Conservation (phyloP, 2,113 vertebrate species). For the Seriola dumerili region DNA sequence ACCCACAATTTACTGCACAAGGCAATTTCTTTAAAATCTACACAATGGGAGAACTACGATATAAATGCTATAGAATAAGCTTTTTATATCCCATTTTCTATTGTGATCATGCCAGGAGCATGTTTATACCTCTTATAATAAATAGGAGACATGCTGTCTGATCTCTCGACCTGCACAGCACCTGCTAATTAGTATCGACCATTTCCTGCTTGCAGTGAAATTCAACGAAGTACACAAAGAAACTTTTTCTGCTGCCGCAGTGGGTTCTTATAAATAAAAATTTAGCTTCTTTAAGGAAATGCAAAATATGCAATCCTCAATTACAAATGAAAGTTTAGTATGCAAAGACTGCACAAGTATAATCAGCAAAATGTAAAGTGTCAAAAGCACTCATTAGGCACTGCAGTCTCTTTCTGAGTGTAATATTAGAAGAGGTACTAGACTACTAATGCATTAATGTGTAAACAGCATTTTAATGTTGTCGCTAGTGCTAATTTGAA, state of each 20-base stretch:
- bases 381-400: too few species aligned
- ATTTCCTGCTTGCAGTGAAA: not conserved
- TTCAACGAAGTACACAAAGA: not conserved
- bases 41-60: slow-evolving; percentile 1
- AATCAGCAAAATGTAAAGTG: too few species aligned
- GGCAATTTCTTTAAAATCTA: not conserved
- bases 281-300: too few species aligned
- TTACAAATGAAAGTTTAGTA: too few species aligned
- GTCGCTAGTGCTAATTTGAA: too few species aligned
- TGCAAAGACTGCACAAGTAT: too few species aligned
- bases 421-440: too few species aligned
- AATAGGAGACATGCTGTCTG: not conserved
- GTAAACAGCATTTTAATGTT: too few species aligned
- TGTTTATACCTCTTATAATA: not conserved
- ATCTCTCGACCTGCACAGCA: not conserved
- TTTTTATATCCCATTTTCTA: not conserved
- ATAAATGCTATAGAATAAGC: not conserved
- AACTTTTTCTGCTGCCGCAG: not conserved
- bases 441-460: too few species aligned
- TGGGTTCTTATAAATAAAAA: too few species aligned
- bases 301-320: too few species aligned
- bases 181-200: not conserved
- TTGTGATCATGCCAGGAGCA: not conserved
- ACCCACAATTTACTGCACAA: not conserved
- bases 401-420: too few species aligned